Evolutionary conservation across 2,113 vertebrate genomes (phyloP).

Genomic region (Alexandromys fortis): DNA sequence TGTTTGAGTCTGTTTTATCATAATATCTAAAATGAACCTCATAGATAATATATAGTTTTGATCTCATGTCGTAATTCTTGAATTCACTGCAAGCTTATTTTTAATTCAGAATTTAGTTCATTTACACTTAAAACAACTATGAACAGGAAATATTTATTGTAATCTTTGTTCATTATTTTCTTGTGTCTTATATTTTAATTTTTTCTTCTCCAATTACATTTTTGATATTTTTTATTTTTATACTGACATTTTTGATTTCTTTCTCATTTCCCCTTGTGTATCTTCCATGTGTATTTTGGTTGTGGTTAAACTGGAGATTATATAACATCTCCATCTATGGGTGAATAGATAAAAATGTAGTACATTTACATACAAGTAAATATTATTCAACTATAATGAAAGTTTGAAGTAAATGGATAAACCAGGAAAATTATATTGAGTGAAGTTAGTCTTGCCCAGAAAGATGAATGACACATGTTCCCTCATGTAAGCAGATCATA

Average conservation of each 20-base stretch:
- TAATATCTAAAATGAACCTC: background rate
- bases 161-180: background rate
- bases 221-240: background rate
- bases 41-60: background rate
- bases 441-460: background rate
- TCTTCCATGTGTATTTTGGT: background rate
- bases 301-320: background rate
- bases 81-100: background rate
- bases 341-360: background rate
- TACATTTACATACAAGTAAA: background rate
- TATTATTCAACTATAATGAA: background rate
- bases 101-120: background rate
- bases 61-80: background rate
- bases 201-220: background rate
- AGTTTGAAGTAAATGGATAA: background rate
- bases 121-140: background rate
- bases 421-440: background rate
- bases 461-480: background rate
- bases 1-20: background rate
- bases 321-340: background rate
- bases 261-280: background rate
- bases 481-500: background rate
- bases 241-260: background rate
- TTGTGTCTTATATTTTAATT: background rate
- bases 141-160: background rate